Percentiles rank a stretch among this genome's conserved stretches.
These are phyloP conservation scores for Gracilinanus agilis DNA, from an alignment of 2,113 vertebrate species.

Conservation along the genomic window DNA sequence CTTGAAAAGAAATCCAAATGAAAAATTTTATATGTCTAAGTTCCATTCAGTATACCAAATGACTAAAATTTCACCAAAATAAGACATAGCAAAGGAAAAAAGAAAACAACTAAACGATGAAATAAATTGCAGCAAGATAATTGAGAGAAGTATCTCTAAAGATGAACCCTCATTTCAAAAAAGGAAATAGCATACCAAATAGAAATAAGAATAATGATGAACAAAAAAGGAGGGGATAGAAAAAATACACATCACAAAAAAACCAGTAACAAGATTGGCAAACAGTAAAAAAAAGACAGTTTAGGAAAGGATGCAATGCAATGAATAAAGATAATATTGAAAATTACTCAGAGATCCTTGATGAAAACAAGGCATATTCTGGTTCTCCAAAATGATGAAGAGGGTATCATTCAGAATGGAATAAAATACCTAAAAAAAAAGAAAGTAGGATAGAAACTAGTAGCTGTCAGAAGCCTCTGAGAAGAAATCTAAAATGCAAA, in stretches of 20 bases:
- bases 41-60: not conserved
- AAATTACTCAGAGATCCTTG: not conserved
- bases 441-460: not conserved
- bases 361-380: not conserved
- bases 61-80: not conserved
- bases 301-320: not conserved
- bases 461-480: not conserved
- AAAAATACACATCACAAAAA: not conserved
- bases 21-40: not conserved
- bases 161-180: not conserved
- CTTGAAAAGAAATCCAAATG: too few relatives aligned
- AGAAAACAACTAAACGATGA: not conserved
- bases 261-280: not conserved
- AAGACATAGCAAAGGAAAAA: not conserved
- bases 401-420: not conserved
- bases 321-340: not conserved
- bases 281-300: not conserved
- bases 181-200: not conserved
- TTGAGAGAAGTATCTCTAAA: not conserved
- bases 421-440: not conserved
- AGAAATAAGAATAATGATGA: not conserved
- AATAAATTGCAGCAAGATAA: not conserved
- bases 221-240: not conserved
- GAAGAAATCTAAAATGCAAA: not conserved
- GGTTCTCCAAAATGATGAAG: not conserved